phyloP scores from a whole-genome alignment of 2,113 vertebrate species.

The Rousettus leschenaultii region DNA sequence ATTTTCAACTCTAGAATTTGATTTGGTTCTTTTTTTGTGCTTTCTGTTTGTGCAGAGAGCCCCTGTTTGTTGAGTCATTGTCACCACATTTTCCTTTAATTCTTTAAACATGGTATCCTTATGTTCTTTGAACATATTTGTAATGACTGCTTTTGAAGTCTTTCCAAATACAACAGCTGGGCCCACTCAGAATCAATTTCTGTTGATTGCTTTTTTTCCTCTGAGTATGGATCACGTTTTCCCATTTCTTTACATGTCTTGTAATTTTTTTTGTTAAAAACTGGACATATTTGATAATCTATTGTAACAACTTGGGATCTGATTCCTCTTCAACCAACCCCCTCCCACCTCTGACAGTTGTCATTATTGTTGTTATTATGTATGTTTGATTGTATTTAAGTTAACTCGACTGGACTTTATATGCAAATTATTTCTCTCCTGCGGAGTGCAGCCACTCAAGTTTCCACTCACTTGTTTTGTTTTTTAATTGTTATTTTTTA shows the following conservation, averaged over 20 bases:
- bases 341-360: background rate
- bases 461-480: background rate
- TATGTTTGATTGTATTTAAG: conserved; percentile 27
- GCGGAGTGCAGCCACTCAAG: background rate
- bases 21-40: background rate
- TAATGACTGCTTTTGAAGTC: background rate
- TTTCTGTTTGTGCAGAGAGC: background rate
- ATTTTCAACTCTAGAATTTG: conserved; percentile 20
- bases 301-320: background rate
- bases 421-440: background rate
- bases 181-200: background rate
- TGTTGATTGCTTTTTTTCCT: background rate
- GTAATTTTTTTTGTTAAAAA: conserved; percentile 15
- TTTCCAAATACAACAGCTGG: background rate
- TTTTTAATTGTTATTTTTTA: background rate
- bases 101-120: background rate
- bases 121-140: background rate
- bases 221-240: background rate
- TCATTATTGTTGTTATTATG: background rate
- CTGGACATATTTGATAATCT: background rate
- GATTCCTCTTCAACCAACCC: background rate
- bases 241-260: background rate
- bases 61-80: background rate
- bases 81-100: background rate
- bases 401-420: background rate